Conservation (phyloP, 2,113 vertebrate species). For the Himantopus leucocephalus region DNA sequence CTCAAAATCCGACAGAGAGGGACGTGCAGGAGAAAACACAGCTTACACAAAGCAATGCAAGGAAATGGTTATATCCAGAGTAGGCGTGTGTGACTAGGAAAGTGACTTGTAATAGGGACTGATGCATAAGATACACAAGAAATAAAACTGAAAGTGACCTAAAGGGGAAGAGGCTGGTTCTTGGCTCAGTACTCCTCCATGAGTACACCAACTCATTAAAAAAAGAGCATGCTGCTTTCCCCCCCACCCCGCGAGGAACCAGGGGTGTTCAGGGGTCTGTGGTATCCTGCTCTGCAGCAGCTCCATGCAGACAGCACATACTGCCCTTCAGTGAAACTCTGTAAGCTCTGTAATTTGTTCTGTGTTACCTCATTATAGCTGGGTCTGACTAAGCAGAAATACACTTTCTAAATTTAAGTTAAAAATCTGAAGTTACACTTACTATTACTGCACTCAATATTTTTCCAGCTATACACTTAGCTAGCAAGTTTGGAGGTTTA, state of each 20-base stretch:
- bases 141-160: neutral
- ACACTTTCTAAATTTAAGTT: neutral
- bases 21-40: neutral
- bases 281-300: neutral
- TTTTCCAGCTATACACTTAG: neutral
- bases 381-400: neutral
- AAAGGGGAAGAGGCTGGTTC: neutral
- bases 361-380: neutral
- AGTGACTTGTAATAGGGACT: neutral
- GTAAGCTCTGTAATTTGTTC: neutral
- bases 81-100: neutral
- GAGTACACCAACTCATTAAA: neutral
- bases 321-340: neutral
- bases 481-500: neutral
- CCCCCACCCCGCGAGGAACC: neutral
- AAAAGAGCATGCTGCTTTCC: neutral
- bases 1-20: neutral
- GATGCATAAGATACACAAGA: neutral
- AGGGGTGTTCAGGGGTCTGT: neutral
- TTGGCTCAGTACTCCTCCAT: neutral
- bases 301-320: neutral
- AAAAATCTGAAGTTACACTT: neutral
- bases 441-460: neutral
- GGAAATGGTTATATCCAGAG: neutral
- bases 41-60: neutral